Base-by-base conservation (phyloP, 2,888 invertebrate species). In the Pollenia angustigena region DNA sequence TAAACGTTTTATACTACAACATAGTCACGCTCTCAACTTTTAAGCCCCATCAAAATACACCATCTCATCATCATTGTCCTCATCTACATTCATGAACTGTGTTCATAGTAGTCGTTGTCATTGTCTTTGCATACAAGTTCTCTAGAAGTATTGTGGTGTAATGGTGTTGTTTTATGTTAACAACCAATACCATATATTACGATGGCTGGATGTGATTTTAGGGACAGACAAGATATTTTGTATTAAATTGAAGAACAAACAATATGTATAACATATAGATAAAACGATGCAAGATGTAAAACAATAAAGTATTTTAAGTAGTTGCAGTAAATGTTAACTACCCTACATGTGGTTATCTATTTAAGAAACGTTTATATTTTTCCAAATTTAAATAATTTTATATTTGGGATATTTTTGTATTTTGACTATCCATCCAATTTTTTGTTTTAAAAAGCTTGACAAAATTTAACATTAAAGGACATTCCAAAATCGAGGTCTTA, bases 171-270 rank as follows among this genome's bases (percentile, higher is more conserved):
- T 60, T 81, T 85, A 40, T 74, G 81, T 78, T 82, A 83, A 79
- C 78, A 86, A 83, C 75, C 86, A 80, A 80, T 83, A 83, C 72
- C 76, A 64, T 80, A 56, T 23, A 23, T 23, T 23, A 82, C 75
- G 79, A 78, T 44, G 23, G 60, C 80, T 64, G 75, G 23, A 69
- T 83, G 71, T 80, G 83, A 76, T 80, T 86, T 78, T 80, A 83
- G 80, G 71, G 75, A 50, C 81, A 75, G 81, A 80, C 58, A 78
- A 71, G 71, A 79, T 64, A 75, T 80, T 69, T 76, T 75, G 52
- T 32, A 79, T 74, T 74, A 54, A 75, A 62, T 66, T 68, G 72
- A 44, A 62, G 23, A 56, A 58, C n/a, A 66, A 58, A 68, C 46
- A 54, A 60, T 42, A 46, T 66, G 44, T 23, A 66, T 14, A 42